Percentiles rank a stretch among this genome's conserved stretches.
These are phyloP conservation scores for Chondrilla cf. caribensis DNA, from an alignment of 37 sponge, comb jelly and placozoan species.

Conservation along the genomic window DNA sequence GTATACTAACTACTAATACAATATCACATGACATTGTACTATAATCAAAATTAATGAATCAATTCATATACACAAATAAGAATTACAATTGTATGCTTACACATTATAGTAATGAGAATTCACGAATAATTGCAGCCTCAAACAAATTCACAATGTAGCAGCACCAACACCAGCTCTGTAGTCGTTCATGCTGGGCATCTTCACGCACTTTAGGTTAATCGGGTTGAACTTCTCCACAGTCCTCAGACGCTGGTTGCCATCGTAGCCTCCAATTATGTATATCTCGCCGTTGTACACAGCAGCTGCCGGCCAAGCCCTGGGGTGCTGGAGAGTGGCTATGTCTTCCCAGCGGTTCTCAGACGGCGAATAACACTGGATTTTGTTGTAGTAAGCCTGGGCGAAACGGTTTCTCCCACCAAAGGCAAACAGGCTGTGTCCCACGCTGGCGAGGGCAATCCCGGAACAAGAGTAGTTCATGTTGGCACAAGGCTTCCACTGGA, in stretches of 20 bases:
- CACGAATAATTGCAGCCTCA: too few relatives aligned
- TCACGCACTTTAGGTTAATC: background rate
- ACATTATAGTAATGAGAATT: too few relatives aligned
- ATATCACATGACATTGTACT: too few relatives aligned
- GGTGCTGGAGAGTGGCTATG: slow-evolving; percentile 10
- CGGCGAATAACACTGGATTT: slow-evolving; percentile 18
- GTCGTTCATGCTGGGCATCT: slow-evolving; percentile 12
- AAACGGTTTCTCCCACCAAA: slow-evolving; percentile 84
- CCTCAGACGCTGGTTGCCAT: slow-evolving; percentile 75
- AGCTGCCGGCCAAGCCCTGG: slow-evolving; percentile 54
- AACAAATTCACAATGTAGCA: background rate
- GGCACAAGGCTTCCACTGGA: slow-evolving; percentile 69
- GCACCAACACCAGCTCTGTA: slow-evolving; percentile 10
- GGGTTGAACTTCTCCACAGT: slow-evolving; percentile 82
- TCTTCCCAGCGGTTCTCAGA: slow-evolving; percentile 11
- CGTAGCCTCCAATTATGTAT: slow-evolving; percentile 88
- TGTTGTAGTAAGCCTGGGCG: slow-evolving; percentile 29
- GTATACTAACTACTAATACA: background rate
- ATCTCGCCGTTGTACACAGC: slow-evolving; percentile 56
- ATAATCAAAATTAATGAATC: too few relatives aligned
- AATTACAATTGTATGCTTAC: too few relatives aligned
- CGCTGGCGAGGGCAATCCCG: slow-evolving; percentile 71
- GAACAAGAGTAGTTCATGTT: slow-evolving; percentile 80
- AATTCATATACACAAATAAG: too few relatives aligned
- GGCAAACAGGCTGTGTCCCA: slow-evolving; percentile 61